These are phyloP conservation scores for Nasonia oneida DNA, from an alignment of 2,888 invertebrate species.

Conservation along the genomic window DNA sequence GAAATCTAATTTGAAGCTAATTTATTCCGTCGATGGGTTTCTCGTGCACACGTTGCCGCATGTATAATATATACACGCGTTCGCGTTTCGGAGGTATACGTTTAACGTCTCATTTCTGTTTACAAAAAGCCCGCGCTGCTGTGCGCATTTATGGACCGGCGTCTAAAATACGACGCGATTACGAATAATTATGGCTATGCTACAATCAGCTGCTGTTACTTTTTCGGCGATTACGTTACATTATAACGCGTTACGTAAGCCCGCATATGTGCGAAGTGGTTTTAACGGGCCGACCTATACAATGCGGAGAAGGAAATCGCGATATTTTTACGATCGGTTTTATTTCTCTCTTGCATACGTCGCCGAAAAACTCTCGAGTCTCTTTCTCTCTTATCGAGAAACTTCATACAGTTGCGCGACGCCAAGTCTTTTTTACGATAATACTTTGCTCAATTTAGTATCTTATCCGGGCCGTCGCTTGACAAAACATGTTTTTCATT, in stretches of 20 bases:
- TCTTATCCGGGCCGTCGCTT: constrained; percentile 39
- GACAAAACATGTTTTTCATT: constrained; percentile 51
- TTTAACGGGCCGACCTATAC: constrained; percentile 26
- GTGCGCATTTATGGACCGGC: not conserved
- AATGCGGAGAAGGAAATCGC: constrained; percentile 12
- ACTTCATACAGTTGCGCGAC: not conserved
- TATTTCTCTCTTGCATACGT: constrained; percentile 9
- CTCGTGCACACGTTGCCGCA: not conserved
- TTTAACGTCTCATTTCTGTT: constrained; percentile 13
- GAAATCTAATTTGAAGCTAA: constrained; percentile 28
- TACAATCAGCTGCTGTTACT: constrained; percentile 22
- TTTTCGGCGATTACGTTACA: constrained; percentile 39
- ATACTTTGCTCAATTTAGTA: constrained; percentile 43
- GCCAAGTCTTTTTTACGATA: constrained; percentile 44
- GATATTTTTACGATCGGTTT: constrained; percentile 39
- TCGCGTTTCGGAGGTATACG: not conserved
- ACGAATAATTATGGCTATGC: not conserved
- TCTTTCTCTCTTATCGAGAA: constrained; percentile 25
- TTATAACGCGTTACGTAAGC: constrained; percentile 31
- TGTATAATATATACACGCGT: not conserved
- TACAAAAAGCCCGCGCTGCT: not conserved
- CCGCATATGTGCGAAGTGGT: constrained; percentile 19
- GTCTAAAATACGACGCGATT: constrained; percentile 23
- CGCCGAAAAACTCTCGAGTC: constrained; percentile 9
- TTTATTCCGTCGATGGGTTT: constrained; percentile 15